These are phyloP conservation scores for Petrophora chlorosata DNA, from an alignment of 2,888 invertebrate genomes.

Conservation along the genomic window DNA sequence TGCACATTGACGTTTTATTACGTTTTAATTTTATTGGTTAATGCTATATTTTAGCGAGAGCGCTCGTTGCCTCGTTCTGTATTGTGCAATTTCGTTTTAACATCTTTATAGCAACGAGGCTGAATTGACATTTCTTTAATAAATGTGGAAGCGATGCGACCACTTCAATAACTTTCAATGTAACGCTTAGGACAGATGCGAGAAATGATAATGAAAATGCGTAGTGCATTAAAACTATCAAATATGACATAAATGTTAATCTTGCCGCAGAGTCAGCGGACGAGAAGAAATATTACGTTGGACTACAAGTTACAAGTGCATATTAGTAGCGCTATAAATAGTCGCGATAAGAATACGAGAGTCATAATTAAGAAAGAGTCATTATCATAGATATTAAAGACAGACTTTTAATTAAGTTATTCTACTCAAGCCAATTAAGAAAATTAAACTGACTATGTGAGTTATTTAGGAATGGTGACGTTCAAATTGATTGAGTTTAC, in stretches of 20 bases:
- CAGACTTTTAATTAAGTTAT: constrained; percentile 26
- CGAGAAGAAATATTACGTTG: constrained; percentile 40
- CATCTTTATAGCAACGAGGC: constrained; percentile 57
- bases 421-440: constrained; percentile 17
- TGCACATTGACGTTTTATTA: constrained; percentile 59
- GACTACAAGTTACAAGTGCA: constrained; percentile 46
- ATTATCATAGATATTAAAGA: constrained; percentile 34
- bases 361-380: constrained; percentile 33
- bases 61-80: constrained; percentile 33
- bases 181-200: constrained; percentile 38
- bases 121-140: constrained; percentile 36
- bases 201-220: constrained; percentile 34
- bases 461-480: constrained; percentile 3
- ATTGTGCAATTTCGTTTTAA: constrained; percentile 55
- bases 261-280: constrained; percentile 18
- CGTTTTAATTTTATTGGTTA: constrained; percentile 76
- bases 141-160: constrained; percentile 31
- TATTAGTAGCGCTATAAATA: constrained; percentile 43
- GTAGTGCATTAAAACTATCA: constrained; percentile 38
- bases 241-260: constrained; percentile 28
- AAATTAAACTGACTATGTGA: constrained; percentile 7
- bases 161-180: constrained; percentile 35
- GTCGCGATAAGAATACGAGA: constrained; percentile 43
- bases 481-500: not conserved
- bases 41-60: constrained; percentile 49